Percentiles rank a stretch among this genome's conserved stretches.
phyloP scores from a whole-genome alignment of 2,113 vertebrate species.

The Thermophis baileyi region DNA sequence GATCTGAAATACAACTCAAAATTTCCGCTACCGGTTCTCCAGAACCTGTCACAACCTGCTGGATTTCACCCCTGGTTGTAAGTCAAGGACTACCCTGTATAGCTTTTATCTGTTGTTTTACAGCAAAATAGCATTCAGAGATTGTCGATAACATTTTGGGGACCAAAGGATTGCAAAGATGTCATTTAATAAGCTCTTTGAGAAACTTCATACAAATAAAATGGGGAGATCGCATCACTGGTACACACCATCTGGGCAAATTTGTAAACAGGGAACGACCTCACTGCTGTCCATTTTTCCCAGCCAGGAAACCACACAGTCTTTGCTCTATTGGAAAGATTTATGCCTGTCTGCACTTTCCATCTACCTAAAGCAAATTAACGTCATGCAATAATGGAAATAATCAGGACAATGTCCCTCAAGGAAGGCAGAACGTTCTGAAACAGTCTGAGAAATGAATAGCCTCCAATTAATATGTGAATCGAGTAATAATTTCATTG shows the following conservation, averaged over 20 bases:
- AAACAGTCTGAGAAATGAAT: constrained; percentile 33
- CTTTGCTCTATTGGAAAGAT: constrained; percentile 19
- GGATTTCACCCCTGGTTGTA: too few species aligned
- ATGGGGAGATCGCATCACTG: constrained; percentile 1
- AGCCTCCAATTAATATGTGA: constrained; percentile 42
- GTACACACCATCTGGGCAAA: neutral
- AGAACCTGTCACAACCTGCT: too few species aligned
- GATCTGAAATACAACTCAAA: too few species aligned
- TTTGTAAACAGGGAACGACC: constrained; percentile 28
- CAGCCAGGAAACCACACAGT: neutral
- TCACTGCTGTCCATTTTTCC: constrained; percentile 20
- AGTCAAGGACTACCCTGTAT: neutral
- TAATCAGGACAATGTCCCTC: constrained; percentile 37
- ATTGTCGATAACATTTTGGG: constrained; percentile 7
- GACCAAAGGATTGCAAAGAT: constrained; percentile 15
- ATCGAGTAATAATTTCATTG: constrained; percentile 16
- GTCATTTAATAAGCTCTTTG: constrained; percentile 8
- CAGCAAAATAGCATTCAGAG: neutral
- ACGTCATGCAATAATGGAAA: constrained; percentile 18
- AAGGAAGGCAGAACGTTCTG: constrained; percentile 34
- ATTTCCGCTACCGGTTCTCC: too few species aligned
- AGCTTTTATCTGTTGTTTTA: neutral
- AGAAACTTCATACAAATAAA: constrained; percentile 39
- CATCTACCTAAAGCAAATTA: constrained; percentile 41
- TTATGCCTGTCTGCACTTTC: constrained; percentile 12